These are phyloP conservation scores for Florisuga fusca DNA, from an alignment of 2,797 vertebrate species.

Conservation along the genomic window DNA sequence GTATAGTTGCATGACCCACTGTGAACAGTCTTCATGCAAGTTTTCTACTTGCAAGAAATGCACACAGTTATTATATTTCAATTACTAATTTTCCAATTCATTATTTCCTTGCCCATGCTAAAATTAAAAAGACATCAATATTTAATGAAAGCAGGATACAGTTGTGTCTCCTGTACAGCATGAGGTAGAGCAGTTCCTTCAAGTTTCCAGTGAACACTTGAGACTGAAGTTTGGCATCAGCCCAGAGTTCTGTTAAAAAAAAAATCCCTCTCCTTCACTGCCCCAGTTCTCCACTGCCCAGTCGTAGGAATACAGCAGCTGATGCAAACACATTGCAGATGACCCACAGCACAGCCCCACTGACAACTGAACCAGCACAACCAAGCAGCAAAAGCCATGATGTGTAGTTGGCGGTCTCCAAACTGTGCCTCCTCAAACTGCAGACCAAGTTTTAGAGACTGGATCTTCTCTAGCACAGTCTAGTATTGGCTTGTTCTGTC, in stretches of 20 bases:
- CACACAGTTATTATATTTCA: background rate
- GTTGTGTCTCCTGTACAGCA: background rate
- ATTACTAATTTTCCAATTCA: background rate
- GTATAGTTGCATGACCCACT: background rate
- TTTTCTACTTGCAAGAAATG: background rate
- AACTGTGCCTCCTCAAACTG: background rate
- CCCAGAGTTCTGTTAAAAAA: background rate
- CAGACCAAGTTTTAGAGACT: background rate
- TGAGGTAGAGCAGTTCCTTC: background rate
- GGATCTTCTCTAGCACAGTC: background rate
- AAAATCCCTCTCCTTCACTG: background rate
- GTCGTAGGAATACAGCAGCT: background rate
- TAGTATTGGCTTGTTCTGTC: background rate
- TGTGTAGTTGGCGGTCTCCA: background rate
- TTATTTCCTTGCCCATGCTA: background rate
- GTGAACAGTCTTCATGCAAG: background rate
- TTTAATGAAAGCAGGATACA: background rate
- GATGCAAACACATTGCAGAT: background rate
- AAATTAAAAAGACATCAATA: background rate
- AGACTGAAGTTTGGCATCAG: background rate
- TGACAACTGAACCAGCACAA: background rate
- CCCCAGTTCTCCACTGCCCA: background rate
- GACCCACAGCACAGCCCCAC: background rate
- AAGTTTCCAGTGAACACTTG: background rate
- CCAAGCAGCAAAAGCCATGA: fast-evolving